Base-by-base conservation (phyloP, 2,113 vertebrate species). In the Lepus americanus region DNA sequence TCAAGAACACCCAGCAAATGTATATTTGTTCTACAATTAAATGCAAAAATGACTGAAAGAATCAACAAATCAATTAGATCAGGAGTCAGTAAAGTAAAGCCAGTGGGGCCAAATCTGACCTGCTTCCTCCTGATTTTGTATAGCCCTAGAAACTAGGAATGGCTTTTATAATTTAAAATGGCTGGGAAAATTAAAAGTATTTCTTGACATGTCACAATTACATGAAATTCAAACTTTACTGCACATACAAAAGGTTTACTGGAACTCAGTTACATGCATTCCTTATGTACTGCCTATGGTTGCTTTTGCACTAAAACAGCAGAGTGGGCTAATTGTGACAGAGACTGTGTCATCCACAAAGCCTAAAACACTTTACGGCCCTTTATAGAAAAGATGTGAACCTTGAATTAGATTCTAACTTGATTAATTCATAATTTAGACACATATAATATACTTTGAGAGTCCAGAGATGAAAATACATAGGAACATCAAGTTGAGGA, bases 141-240 rank as follows among this genome's bases (percentile, higher is more conserved):
- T 1, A 91, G 27, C 13, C 3, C 29, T 91, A n/a, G 5, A 59
- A 69, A 86, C 39, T 64, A 91, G n/a, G 59, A 81, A 85, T 4
- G 1, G 5, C 72, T 92, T 91, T 89, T 36, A 5, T 64, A 49
- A 27, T 63, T 69, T 69, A 61, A 90, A 95, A 77, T 61, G 51
- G 66, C 9, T 86, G 33, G 23, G 20, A 6, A 11, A 20, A 66
- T 59, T n/a, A 73, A 81, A 81, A 78, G 76, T 63, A 53, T 39
- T 85, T 88, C 61, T 76, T 81, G 36, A 94, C 64, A 89, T 0
- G 1, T 39, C 70, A 94, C 25, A 81, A 64, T 85, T 55, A 66
- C 3, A 55, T n/a, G 27, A 86, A 89, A 73, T 90, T 94, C 63
- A 25, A 70, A 86, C 61, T 89, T 96, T 66, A 89, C 33, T 44